A percentile compares a stretch with the other conserved stretches of the same genome.
These are phyloP conservation scores for Pterostichus niger DNA, from an alignment of 2,888 invertebrate genomes.

Conservation along the genomic window DNA sequence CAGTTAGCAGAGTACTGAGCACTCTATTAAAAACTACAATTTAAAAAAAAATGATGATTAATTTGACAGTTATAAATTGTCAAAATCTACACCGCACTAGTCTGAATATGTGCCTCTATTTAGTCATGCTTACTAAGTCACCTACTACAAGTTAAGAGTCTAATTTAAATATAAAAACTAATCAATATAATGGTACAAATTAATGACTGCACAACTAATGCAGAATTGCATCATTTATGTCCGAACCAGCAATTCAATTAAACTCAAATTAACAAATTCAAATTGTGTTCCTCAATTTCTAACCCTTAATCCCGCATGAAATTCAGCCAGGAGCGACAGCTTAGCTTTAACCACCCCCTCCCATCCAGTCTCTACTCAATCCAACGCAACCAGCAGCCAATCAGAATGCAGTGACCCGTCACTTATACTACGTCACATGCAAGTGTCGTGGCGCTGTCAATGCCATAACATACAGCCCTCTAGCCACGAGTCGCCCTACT, in stretches of 20 bases:
- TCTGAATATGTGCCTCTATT: too few species aligned
- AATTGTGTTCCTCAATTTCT: slow-evolving; percentile 18
- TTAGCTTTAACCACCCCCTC: background rate
- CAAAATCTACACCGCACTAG: too few species aligned
- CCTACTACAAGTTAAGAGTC: too few species aligned
- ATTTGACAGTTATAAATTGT: too few species aligned
- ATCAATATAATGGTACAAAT: background rate
- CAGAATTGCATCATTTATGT: slow-evolving; percentile 20
- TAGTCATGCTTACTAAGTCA: too few species aligned
- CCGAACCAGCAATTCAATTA: slow-evolving; percentile 23
- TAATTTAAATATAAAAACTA: too few species aligned
- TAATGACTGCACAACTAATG: background rate
- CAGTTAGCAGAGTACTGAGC: too few species aligned
- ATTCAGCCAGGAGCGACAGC: slow-evolving; percentile 14
- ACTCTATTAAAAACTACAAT: too few species aligned
- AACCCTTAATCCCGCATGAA: slow-evolving; percentile 19
- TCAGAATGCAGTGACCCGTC: slow-evolving; percentile 46
- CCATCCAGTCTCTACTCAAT: background rate
- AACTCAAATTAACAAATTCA: slow-evolving; percentile 42
- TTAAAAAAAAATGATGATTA: too few species aligned
- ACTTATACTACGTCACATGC: slow-evolving; percentile 43
- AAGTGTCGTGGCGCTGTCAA: slow-evolving; percentile 30
- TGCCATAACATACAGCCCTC: background rate
- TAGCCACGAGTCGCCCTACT: too few species aligned
- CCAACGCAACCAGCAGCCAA: slow-evolving; percentile 4